Base-by-base conservation (phyloP, 2,113 vertebrate species). In the Melanostigma gelatinosum region DNA sequence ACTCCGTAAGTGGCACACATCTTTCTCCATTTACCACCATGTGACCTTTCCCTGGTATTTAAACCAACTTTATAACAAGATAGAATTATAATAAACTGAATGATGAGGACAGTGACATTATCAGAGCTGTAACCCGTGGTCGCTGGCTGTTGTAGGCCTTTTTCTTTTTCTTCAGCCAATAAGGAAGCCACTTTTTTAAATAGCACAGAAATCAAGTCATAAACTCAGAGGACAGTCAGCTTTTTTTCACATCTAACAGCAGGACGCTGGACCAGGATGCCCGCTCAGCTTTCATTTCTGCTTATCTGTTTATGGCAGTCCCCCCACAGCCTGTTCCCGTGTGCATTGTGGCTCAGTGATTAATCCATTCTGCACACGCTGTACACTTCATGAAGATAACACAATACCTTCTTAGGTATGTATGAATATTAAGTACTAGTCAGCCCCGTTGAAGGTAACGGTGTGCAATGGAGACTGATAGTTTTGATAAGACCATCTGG, bases 11-110 rank as follows among this genome's bases (percentile, higher is more conserved):
- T 38, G 22, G 6, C 66, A 12, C 57, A 50, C 75, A 3, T 71
- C 24, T 10, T 69, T n/a, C 75, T 46, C 67, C 46, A 61, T 57
- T 57, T 62, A 84, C 73, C 72, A 61, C 79, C 38, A 48, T 80
- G 57, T 87, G 82, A 89, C 85, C 85, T 89, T 88, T 87, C 29
- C n/a, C 40, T 85, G 84, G 64, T 84, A 79, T 88, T 89, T 86
- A 85, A 85, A 81, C 27, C 83, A 82, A 84, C 72, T 61, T 89
- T 84, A 65, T 58, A 86, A 75, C 76, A 58, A 44, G 42, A 81
- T 75, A 11, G 68, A 85, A 84, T 82, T 77, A 50, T 77, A 91
- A 81, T 77, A 69, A 81, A 66, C 12, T 4, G 64, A 79, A 76
- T 44, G 55, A 84, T 71, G 63, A 82, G 73, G 36, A 76, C 64